Conservation (phyloP, 2,113 vertebrate genomes). For the Corapipo altera region DNA sequence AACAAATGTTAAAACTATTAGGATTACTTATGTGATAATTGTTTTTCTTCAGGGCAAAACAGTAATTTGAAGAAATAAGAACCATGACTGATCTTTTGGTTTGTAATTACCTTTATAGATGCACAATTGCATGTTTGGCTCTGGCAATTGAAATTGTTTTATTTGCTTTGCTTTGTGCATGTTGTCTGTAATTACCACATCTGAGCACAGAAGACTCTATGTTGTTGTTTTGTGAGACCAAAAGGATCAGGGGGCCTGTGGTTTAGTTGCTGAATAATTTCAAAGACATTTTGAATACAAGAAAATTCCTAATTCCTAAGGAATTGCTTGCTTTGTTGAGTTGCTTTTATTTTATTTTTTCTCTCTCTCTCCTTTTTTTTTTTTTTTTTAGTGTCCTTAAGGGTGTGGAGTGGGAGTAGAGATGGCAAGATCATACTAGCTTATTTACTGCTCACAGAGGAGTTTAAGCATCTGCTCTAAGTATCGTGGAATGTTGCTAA, state of each 20-base stretch:
- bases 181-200: conserved; percentile 41
- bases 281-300: conserved; percentile 50
- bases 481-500: conserved; percentile 24
- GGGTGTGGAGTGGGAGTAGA: neutral
- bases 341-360: conserved; percentile 13
- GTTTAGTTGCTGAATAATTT: conserved; percentile 55
- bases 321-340: conserved; percentile 40
- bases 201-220: conserved; percentile 24
- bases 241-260: conserved; percentile 8
- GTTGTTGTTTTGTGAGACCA: conserved; percentile 38
- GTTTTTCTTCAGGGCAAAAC: conserved; percentile 37
- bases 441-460: conserved; percentile 39
- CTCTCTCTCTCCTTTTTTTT: neutral
- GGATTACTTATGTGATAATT: conserved; percentile 8
- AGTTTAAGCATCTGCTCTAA: conserved; percentile 18
- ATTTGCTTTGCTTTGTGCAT: conserved; percentile 46
- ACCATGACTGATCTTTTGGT: conserved; percentile 22
- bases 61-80: conserved; percentile 39
- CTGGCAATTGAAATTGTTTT: conserved; percentile 25
- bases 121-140: conserved; percentile 30
- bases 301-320: conserved; percentile 53
- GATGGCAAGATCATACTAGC: neutral
- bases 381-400: neutral
- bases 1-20: conserved; percentile 26
- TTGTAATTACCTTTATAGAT: conserved; percentile 47